Percentiles rank a stretch among this genome's conserved stretches.
phyloP scores from a whole-genome alignment of 2,113 vertebrate species.

The Elgaria multicarinata region DNA sequence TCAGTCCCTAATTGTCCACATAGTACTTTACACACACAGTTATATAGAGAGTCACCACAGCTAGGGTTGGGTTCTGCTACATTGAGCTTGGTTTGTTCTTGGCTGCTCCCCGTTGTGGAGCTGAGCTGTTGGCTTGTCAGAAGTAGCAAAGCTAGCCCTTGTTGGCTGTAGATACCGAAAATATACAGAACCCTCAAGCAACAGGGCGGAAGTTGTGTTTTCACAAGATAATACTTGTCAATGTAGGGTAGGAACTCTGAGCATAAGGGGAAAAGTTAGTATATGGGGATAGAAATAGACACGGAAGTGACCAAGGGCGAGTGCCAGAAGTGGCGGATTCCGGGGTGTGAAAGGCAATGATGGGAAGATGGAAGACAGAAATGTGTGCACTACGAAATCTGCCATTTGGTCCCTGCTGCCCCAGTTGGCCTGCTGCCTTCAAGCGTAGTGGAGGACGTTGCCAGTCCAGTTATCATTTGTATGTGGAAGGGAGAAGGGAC shows the following conservation, averaged over 20 bases:
- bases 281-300: neutral
- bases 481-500: neutral
- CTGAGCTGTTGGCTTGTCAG: neutral
- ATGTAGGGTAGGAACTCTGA: neutral
- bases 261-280: neutral
- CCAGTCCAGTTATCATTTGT: neutral
- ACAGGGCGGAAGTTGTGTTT: conserved; percentile 1
- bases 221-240: conserved; percentile 18
- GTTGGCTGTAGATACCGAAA: neutral
- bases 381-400: neutral
- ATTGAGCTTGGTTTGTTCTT: neutral
- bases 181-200: neutral
- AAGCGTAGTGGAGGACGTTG: neutral
- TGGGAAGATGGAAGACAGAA: neutral
- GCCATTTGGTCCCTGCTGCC: too few species aligned
- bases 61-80: neutral
- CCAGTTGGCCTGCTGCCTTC: neutral
- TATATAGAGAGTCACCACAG: neutral
- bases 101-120: neutral
- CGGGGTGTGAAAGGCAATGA: neutral
- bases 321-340: neutral
- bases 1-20: too few species aligned
- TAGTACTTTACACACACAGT: neutral
- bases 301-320: neutral
- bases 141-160: neutral